Percentiles rank a stretch among this genome's conserved stretches.
These are phyloP conservation scores for Drosophila littoralis DNA, from an alignment of 1,140 invertebrate genomes.

Conservation along the genomic window DNA sequence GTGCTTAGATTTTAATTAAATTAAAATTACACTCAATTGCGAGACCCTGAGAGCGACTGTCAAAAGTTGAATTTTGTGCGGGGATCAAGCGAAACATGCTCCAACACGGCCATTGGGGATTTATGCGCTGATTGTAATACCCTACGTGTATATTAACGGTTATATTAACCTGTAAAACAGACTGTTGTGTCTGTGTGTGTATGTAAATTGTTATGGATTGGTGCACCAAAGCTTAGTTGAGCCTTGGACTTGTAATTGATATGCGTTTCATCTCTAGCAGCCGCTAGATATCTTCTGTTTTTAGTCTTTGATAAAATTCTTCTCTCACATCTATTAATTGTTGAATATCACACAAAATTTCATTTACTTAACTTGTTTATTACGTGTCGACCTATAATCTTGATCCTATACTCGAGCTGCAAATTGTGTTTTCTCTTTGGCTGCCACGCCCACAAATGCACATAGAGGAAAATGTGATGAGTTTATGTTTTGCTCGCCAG, in stretches of 20 bases:
- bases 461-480: neutral
- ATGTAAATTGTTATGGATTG: constrained; percentile 2
- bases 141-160: neutral
- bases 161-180: neutral
- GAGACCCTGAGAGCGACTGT: constrained; percentile 15
- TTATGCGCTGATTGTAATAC: neutral
- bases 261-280: neutral
- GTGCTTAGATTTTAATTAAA: constrained; percentile 78
- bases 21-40: constrained; percentile 60
- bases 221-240: neutral
- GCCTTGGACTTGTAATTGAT: neutral
- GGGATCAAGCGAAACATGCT: neutral
- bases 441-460: neutral
- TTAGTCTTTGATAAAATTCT: no score
- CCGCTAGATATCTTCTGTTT: no score
- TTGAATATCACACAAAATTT: neutral
- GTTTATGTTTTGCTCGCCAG: constrained; percentile 6
- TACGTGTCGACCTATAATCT: constrained; percentile 7
- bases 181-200: neutral
- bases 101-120: neutral
- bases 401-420: neutral
- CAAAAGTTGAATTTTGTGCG: constrained; percentile 8
- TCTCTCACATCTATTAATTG: no score
- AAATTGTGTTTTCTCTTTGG: constrained; percentile 1
- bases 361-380: constrained; percentile 7